Base-by-base conservation (phyloP, 2,888 invertebrate genomes). In the Xylota sylvarum region DNA sequence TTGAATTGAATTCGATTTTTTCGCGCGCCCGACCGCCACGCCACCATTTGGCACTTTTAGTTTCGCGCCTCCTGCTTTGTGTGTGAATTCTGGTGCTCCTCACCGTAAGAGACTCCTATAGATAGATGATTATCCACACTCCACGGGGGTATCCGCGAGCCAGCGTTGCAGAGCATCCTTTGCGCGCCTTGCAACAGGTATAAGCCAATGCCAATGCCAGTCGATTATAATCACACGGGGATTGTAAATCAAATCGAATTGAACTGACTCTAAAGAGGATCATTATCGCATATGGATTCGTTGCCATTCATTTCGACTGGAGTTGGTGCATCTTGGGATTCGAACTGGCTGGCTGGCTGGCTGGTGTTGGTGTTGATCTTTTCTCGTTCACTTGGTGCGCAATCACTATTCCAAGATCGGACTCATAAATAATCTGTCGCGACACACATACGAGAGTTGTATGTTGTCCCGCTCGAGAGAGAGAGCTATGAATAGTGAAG, bases 181-280 rank as follows among this genome's bases (percentile, higher is more conserved):
- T 55, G 32, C 27, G 50, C 35, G 60, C 37, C 58, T n/a, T 70
- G 40, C 83, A 78, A 70, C 80, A 80, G 70, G 80, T 80, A 78
- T 37, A 37, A 43, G 43, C 82, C 56, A 55, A 65, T 52, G 67
- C 64, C 77, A 77, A 69, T 58, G 58, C 32, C 43, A 69, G 50
- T 90, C 91, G 91, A 92, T 92, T 92, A 92, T 91, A 92, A 91
- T 92, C 91, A 90, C 92, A 91, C 90, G 90, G 90, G 91, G 91
- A 91, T 91, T 92, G 92, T 92, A 92, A 92, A 92, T 92, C 91
- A 92, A 91, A 92, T 91, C 90, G 91, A 89, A 91, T 91, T 92
- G 90, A 91, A 91, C 91, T 78, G 87, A 87, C 87, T 87, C 79
- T 87, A 87, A 87, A 87, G 87, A 87, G 87, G 87, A 87, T 87